These are phyloP conservation scores for Trididemnum miniatum DNA, from an alignment of 23 tunicate genomes.

Conservation along the genomic window DNA sequence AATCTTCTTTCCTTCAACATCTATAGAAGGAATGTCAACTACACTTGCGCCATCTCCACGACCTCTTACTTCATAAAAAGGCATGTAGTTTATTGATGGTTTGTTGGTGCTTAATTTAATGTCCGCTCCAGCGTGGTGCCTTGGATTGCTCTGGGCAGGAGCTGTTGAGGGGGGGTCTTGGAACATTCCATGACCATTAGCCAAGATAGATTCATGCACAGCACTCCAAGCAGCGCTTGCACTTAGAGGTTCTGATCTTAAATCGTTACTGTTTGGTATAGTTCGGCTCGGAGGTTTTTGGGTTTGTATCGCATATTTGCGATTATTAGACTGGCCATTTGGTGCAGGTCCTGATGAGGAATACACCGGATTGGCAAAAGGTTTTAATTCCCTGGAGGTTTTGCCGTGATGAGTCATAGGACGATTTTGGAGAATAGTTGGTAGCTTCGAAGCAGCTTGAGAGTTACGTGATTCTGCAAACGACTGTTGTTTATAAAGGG, in stretches of 20 bases:
- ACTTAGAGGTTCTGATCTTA: not conserved
- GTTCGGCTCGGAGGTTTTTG: not conserved
- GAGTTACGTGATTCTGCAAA: slow-evolving; percentile 35
- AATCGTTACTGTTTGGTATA: not conserved
- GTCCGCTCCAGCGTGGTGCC: not conserved
- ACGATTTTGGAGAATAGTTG: slow-evolving; percentile 3
- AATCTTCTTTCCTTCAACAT: slow-evolving; percentile 59
- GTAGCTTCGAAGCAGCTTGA: slow-evolving; percentile 36
- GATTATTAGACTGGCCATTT: not conserved
- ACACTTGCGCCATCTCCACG: slow-evolving; percentile 78
- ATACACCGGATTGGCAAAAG: slow-evolving; percentile 38
- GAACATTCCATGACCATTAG: slow-evolving; percentile 70
- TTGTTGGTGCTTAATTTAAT: not conserved
- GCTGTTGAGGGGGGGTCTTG: slow-evolving; percentile 29
- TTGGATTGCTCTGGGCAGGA: not conserved
- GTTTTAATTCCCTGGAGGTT: slow-evolving; percentile 34
- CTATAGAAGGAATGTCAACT: slow-evolving; percentile 51
- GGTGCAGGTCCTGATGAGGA: not conserved
- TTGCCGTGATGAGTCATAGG: not conserved
- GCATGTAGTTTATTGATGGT: slow-evolving; percentile 64
- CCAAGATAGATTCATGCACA: slow-evolving; percentile 62
- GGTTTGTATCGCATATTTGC: not conserved
- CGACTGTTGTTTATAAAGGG: slow-evolving; percentile 61
- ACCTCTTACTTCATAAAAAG: slow-evolving; percentile 64
- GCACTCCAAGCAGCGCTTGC: slow-evolving; percentile 54